Evolutionary conservation across 2,113 vertebrate species (phyloP), one percentile per base, ranked within the genome.

Genomic region (Nasalis larvatus): DNA sequence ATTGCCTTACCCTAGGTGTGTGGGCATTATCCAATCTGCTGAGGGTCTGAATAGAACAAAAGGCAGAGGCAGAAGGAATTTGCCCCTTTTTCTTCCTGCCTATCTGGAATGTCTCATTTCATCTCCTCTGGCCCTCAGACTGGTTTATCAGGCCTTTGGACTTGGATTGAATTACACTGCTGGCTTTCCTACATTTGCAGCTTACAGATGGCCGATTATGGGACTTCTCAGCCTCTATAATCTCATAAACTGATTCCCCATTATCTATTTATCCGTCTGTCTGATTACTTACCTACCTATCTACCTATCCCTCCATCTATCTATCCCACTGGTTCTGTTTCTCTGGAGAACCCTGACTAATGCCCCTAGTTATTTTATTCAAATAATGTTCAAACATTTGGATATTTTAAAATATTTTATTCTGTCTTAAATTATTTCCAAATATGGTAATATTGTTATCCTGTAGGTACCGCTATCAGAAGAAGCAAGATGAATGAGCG

Each of bases 361-460:
- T 69, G n/a, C 18, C n/a, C 8, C 27, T 86, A 20, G 13, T 21
- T 68, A 32, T 85, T 93, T 92, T 81, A 82, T 66, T 74, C 16
- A 85, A 42, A 40, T 54, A 27, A 45, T 58, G 18, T 54, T 40
- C 40, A 90, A 87, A 80, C 8, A 63, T 74, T 49, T 81, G 78
- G 11, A 40, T 86, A 32, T 73, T 96, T 93, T 71, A 18, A 78
- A 92, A 45, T 30, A 49, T 82, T 76, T 60, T 92, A 89, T 42
- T 87, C 1, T 71, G 17, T 86, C 49, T 96, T 42, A 68, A 83
- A 69, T 21, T 78, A 78, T 69, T 96, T 93, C 56, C 60, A 95
- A 83, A 88, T 80, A 73, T 40, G 76, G 76, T 92, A 80, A 73
- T 83, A 49, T 20, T 84, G 30, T 74, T 45, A 27, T 81, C 20